phyloP scores from a whole-genome alignment of 2,797 vertebrate genomes.

The Lemur catta region DNA sequence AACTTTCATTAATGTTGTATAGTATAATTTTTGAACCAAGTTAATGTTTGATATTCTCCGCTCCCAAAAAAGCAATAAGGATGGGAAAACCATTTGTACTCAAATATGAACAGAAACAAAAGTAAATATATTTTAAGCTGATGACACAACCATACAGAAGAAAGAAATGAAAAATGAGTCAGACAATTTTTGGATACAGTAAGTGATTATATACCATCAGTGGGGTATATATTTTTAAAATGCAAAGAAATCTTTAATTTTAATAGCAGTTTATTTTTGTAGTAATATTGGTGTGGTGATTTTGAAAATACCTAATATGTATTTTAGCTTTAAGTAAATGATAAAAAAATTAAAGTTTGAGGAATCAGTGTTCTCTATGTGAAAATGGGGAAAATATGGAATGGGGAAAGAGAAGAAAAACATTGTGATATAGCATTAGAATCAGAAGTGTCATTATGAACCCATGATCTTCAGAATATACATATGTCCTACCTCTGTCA shows the following conservation, averaged over 20 bases:
- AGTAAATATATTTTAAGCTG: background rate
- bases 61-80: background rate
- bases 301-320: background rate
- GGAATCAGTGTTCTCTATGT: background rate
- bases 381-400: background rate
- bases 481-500: background rate
- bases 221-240: background rate
- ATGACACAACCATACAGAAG: background rate
- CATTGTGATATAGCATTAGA: background rate
- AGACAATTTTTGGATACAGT: background rate
- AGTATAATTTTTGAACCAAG: background rate
- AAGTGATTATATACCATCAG: background rate
- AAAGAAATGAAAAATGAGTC: background rate
- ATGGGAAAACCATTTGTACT: background rate
- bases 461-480: background rate
- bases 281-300: background rate
- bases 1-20: background rate
- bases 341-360: background rate
- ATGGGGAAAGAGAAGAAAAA: background rate
- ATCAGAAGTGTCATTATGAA: background rate
- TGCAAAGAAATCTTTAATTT: background rate
- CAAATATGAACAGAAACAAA: background rate
- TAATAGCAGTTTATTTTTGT: background rate
- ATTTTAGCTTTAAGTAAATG: background rate
- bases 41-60: background rate